Conservation (phyloP, 2,888 invertebrate species). For the Cacoxenus indagator region DNA sequence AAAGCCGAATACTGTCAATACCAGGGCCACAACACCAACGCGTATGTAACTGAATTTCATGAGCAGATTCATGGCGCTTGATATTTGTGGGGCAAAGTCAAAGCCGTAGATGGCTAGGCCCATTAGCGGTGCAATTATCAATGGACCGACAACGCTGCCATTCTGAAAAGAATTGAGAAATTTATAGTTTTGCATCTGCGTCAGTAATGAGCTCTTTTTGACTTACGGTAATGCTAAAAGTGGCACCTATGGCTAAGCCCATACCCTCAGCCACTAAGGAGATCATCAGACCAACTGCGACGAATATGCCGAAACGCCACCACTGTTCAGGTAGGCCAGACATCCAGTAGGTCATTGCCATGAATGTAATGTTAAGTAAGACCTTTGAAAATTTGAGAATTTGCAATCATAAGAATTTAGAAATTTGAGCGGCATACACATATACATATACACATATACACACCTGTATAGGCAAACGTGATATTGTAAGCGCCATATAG, state of each 20-base stretch:
- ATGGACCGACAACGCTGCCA: constrained; percentile 78
- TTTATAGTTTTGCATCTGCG: background rate
- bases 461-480: constrained; percentile 75
- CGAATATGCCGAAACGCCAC: constrained; percentile 78
- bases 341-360: constrained; percentile 76
- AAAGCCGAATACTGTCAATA: constrained; percentile 77
- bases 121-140: constrained; percentile 77
- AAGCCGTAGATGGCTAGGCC: constrained; percentile 80
- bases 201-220: background rate
- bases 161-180: constrained; percentile 72
- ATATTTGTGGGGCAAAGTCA: constrained; percentile 78
- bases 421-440: background rate
- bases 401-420: background rate
- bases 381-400: constrained; percentile 70
- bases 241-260: constrained; percentile 82
- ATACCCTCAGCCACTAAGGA: constrained; percentile 84
- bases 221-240: constrained; percentile 77
- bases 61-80: constrained; percentile 74
- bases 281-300: constrained; percentile 77
- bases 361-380: constrained; percentile 75
- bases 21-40: constrained; percentile 76
- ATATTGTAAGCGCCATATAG: constrained; percentile 76
- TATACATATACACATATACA: no score
- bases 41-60: constrained; percentile 79
- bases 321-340: constrained; percentile 79